A percentile compares a stretch with the other conserved stretches of the same genome.
Conservation (phyloP, 2,888 invertebrate species). For the Gari tellinella region DNA sequence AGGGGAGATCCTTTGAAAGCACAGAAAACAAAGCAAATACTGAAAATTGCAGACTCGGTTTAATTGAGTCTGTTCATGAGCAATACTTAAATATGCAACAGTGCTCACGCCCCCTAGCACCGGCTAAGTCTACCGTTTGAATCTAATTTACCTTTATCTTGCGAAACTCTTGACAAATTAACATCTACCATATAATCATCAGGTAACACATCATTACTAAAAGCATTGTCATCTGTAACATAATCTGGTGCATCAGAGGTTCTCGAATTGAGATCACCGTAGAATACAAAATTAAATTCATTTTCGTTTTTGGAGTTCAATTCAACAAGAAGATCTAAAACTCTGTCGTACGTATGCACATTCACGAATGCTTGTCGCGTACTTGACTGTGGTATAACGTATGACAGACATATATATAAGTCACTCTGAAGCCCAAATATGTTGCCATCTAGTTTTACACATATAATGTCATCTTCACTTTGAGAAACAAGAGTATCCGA, state of each 20-base stretch:
- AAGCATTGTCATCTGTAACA: neutral
- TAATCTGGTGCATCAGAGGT: constrained; percentile 9
- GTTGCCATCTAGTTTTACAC: neutral
- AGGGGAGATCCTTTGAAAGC: too few relatives aligned
- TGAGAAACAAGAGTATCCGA: neutral
- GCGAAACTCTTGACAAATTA: neutral
- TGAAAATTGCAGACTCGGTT: too few relatives aligned
- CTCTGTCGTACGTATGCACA: constrained; percentile 23
- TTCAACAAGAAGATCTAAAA: constrained; percentile 5
- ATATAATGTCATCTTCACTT: constrained; percentile 7
- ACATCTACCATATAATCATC: too few relatives aligned
- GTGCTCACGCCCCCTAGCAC: too few relatives aligned
- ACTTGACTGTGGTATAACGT: constrained; percentile 27
- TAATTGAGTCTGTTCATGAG: too few relatives aligned
- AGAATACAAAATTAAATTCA: constrained; percentile 4
- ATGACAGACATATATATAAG: constrained; percentile 27
- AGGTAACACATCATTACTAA: too few relatives aligned
- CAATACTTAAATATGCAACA: too few relatives aligned
- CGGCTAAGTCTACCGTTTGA: too few relatives aligned
- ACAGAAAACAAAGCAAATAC: too few relatives aligned
- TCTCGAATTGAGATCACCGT: constrained; percentile 3
- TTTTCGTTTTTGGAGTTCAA: constrained; percentile 2
- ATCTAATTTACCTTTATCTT: too few relatives aligned
- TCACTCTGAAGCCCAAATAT: constrained; percentile 9
- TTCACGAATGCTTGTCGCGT: constrained; percentile 19